Conservation (phyloP, 1,140 invertebrate species). For the Trissolcus basalis region DNA sequence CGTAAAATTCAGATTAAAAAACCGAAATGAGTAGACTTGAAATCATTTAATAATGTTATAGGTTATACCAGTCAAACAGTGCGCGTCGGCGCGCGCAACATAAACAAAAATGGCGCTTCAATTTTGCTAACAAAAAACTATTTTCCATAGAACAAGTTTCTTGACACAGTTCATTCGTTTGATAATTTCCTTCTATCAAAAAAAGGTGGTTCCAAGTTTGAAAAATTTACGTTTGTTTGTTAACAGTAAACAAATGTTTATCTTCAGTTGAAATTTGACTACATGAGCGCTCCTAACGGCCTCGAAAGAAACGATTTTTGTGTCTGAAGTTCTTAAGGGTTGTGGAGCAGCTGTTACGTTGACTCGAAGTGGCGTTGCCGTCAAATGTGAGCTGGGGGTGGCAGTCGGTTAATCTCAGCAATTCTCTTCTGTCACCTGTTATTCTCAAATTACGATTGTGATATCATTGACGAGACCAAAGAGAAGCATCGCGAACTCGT, state of each 20-base stretch:
- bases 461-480: constrained; percentile 33
- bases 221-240: too few species aligned
- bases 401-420: constrained; percentile 24
- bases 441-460: constrained; percentile 28
- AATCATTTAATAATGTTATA: background rate
- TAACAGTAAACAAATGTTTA: too few species aligned
- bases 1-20: constrained; percentile 1
- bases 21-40: too few species aligned
- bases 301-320: background rate
- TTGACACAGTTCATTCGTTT: too few species aligned
- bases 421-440: constrained; percentile 31
- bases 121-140: background rate
- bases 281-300: background rate
- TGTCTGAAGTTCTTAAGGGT: background rate
- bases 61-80: constrained; percentile 2
- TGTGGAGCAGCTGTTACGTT: constrained; percentile 18
- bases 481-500: constrained; percentile 10
- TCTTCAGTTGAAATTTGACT: too few species aligned
- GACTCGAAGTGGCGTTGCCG: constrained; percentile 26
- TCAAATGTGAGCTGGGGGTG: constrained; percentile 24
- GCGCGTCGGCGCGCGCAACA: background rate
- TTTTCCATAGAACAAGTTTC: background rate
- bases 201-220: too few species aligned
- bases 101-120: background rate
- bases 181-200: too few species aligned